Percentiles rank a stretch among this genome's conserved stretches.
Evolutionary conservation across 2,888 invertebrate genomes (phyloP).

Genomic region (Orthosia cruda): DNA sequence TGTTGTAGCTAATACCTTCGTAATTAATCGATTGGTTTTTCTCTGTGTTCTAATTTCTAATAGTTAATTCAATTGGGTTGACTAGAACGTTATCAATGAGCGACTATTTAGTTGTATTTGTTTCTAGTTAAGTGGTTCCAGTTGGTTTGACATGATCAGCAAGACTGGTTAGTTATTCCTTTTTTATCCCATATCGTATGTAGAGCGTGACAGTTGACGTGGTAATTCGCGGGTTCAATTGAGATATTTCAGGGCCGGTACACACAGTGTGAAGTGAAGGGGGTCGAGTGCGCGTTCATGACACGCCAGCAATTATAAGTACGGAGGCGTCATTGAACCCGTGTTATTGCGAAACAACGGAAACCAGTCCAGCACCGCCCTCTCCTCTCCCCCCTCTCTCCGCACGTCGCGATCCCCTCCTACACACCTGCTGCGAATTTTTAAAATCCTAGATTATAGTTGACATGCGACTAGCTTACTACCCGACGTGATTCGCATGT

Average conservation of each 20-base stretch:
- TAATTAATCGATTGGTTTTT: not conserved
- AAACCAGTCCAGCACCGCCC: slow-evolving; percentile 87
- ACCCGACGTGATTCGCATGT: slow-evolving; percentile 85
- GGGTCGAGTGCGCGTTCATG: slow-evolving; percentile 84
- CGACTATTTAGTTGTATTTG: slow-evolving; percentile 41
- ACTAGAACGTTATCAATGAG: slow-evolving; percentile 37
- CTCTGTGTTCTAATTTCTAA: not conserved
- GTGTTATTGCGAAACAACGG: slow-evolving; percentile 91
- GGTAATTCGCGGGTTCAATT: slow-evolving; percentile 52
- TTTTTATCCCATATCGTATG: slow-evolving; percentile 60
- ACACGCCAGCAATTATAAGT: slow-evolving; percentile 89
- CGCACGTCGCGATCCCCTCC: slow-evolving; percentile 66
- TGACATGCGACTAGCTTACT: slow-evolving; percentile 86
- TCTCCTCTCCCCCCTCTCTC: slow-evolving; percentile 49
- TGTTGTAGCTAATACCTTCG: not conserved
- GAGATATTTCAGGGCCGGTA: slow-evolving; percentile 61
- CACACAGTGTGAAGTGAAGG: slow-evolving; percentile 76
- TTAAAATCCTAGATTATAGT: slow-evolving; percentile 91
- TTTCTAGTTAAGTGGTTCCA: slow-evolving; percentile 49
- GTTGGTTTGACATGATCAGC: slow-evolving; percentile 49
- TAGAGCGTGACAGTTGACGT: slow-evolving; percentile 66
- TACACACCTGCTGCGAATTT: slow-evolving; percentile 90
- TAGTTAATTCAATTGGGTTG: slow-evolving; percentile 7
- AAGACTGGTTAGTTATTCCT: slow-evolving; percentile 46
- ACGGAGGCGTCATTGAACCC: slow-evolving; percentile 90